These are phyloP conservation scores for Drosophila murphyi DNA, from an alignment of 1,140 invertebrate genomes.

Conservation along the genomic window DNA sequence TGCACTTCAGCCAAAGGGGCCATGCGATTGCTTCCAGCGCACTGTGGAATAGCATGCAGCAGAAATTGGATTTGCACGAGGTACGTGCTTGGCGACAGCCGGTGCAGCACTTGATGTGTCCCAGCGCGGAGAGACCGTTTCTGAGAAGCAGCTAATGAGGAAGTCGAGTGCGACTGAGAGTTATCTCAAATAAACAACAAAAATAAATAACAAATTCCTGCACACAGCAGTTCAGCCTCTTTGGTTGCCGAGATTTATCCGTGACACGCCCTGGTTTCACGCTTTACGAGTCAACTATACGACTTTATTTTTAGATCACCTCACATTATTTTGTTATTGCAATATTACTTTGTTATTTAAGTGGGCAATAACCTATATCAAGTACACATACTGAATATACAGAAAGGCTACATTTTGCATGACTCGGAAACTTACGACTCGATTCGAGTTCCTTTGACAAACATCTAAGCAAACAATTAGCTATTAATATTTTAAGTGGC, in stretches of 20 bases:
- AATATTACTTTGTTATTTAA: constrained; percentile 37
- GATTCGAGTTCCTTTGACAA: constrained; percentile 41
- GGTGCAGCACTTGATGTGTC: constrained; percentile 4
- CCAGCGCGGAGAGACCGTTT: constrained; percentile 16
- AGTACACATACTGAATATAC: constrained; percentile 46
- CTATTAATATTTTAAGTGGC: constrained; percentile 71
- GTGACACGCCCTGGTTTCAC: constrained; percentile 50
- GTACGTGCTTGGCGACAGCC: constrained; percentile 1
- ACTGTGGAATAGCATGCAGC: constrained; percentile 78
- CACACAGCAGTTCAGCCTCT: constrained; percentile 14
- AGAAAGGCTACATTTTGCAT: constrained; percentile 54
- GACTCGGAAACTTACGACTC: constrained; percentile 31
- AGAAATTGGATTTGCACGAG: neutral
- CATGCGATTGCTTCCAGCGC: constrained; percentile 85
- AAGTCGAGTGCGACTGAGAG: neutral
- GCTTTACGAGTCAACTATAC: constrained; percentile 48
- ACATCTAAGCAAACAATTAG: constrained; percentile 72
- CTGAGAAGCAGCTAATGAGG: constrained; percentile 23
- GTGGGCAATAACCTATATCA: constrained; percentile 71
- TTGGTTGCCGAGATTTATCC: constrained; percentile 1
- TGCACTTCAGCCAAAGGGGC: constrained; percentile 88
- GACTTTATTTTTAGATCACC: constrained; percentile 65
- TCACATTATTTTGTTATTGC: constrained; percentile 46
- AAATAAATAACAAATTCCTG: neutral
- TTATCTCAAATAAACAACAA: neutral